These are phyloP conservation scores for Ptilorrhoa leucosticta DNA, from an alignment of 2,113 vertebrate genomes.

Conservation along the genomic window DNA sequence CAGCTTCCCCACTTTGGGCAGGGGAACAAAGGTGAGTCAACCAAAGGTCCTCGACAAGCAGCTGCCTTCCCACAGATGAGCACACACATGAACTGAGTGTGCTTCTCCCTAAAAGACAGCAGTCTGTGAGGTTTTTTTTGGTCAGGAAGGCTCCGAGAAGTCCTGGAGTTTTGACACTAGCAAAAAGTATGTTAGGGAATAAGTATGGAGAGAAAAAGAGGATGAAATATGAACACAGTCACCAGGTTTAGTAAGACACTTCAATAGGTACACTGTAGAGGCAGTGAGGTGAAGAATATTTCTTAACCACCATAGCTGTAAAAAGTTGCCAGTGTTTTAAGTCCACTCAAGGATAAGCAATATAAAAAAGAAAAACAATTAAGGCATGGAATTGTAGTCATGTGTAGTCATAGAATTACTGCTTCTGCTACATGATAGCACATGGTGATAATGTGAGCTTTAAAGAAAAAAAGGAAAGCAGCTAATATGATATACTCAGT, in stretches of 20 bases:
- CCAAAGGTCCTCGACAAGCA: fast-evolving
- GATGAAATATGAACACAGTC: not conserved
- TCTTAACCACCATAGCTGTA: not conserved
- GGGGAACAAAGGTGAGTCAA: not conserved
- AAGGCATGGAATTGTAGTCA: not conserved
- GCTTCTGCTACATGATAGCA: not conserved
- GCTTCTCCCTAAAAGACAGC: not conserved
- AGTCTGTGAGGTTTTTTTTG: not conserved
- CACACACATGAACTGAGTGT: fast-evolving
- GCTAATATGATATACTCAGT: not conserved
- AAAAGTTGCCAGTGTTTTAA: not conserved
- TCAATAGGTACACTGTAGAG: not conserved
- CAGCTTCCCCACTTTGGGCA: not conserved
- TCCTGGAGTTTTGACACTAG: not conserved
- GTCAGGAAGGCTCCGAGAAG: not conserved
- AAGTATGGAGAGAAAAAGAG: not conserved
- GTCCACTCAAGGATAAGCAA: not conserved
- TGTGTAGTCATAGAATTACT: not conserved
- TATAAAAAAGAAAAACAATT: not conserved
- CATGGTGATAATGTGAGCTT: not conserved
- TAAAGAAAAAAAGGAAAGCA: not conserved
- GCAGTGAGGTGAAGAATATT: not conserved
- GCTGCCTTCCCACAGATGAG: fast-evolving
- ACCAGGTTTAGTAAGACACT: not conserved
- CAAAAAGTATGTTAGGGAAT: not conserved